Evolutionary conservation across 2,888 invertebrate species (phyloP).

Genomic region (Drosophila paranaensis): DNA sequence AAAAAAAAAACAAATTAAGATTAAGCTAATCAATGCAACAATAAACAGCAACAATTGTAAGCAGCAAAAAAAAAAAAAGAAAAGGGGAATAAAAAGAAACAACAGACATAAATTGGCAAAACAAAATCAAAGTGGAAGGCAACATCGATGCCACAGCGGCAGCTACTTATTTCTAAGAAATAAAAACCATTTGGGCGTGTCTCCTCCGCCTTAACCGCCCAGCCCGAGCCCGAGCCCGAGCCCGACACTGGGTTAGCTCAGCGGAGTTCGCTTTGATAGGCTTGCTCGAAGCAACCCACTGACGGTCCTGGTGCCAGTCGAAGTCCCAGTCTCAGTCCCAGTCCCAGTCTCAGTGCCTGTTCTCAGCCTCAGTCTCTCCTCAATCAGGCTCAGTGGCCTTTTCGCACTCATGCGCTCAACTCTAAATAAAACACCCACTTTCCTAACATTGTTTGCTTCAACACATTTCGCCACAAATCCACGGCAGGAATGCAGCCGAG

Average conservation of each 20-base stretch:
- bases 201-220: slow-evolving; percentile 40
- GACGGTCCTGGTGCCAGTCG: slow-evolving; percentile 8
- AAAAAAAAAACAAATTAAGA: slow-evolving; percentile 4
- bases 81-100: slow-evolving; percentile 7
- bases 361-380: not conserved
- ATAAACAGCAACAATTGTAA: slow-evolving; percentile 9
- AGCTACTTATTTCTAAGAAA: slow-evolving; percentile 73
- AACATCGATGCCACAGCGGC: slow-evolving; percentile 32
- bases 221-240: slow-evolving; percentile 21
- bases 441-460: slow-evolving; percentile 38
- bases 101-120: slow-evolving; percentile 47
- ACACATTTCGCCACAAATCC: slow-evolving; percentile 34
- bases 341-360: not conserved
- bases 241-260: slow-evolving; percentile 30
- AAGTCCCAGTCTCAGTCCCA: not conserved
- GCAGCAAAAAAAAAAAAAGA: not conserved
- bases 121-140: slow-evolving; percentile 33
- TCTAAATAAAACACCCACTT: slow-evolving; percentile 75
- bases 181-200: slow-evolving; percentile 75
- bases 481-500: slow-evolving; percentile 16
- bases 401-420: slow-evolving; percentile 70
- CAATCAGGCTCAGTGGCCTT: slow-evolving; percentile 39
- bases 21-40: slow-evolving; percentile 32
- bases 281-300: slow-evolving; percentile 18
- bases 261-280: slow-evolving; percentile 56